Base-by-base conservation (phyloP, 1,140 invertebrate genomes). In the Lerema accius region DNA sequence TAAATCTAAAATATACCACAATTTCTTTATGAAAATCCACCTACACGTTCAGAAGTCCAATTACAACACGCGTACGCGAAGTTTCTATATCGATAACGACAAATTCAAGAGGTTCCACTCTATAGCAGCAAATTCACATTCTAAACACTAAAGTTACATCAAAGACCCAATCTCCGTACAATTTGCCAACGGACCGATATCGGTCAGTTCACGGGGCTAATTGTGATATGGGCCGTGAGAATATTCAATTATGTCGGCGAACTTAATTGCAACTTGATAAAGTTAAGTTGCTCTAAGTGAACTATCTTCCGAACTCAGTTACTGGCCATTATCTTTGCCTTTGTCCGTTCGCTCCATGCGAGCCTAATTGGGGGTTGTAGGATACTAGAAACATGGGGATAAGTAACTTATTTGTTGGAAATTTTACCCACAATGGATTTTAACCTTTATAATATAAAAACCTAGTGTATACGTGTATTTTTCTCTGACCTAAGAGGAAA, bases 231-330 rank as follows among this genome's bases (percentile, higher is more conserved):
- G 78, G 46, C 79, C 86, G 82, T 89, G 86, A 82, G 86, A 87
- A 86, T 87, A 89, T 89, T 89, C 80, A 84, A 89, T 89, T 87
- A 87, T 73, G 71, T 65, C 53, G 65, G 76, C 76, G 71, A 73
- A 85, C 84, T 89, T 89, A 89, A 89, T 87, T 87, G 83, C 79
- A 82, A 86, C 80, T 89, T 89, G 86, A 89, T 85, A 89, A 85
- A 87, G 82, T 86, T 82, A 86, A 82, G 80, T 82, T 80, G 73
- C 63, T 79, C 80, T 86, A 89, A 89, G 86, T 89, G 86, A 89
- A 88, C 84, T 86, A 88, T 89, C 86, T 89, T 89, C 73, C 50
- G 78, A 86, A 86, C 82, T 84, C 80, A 88, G 86, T 89, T 89
- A 87, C 80, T 84, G 85, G 81, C 85, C 84, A 88, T 88, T 88